A percentile compares a stretch with the other conserved stretches of the same genome.
These are phyloP conservation scores for Tichodroma muraria DNA, from an alignment of 2,113 vertebrate species.

Conservation along the genomic window DNA sequence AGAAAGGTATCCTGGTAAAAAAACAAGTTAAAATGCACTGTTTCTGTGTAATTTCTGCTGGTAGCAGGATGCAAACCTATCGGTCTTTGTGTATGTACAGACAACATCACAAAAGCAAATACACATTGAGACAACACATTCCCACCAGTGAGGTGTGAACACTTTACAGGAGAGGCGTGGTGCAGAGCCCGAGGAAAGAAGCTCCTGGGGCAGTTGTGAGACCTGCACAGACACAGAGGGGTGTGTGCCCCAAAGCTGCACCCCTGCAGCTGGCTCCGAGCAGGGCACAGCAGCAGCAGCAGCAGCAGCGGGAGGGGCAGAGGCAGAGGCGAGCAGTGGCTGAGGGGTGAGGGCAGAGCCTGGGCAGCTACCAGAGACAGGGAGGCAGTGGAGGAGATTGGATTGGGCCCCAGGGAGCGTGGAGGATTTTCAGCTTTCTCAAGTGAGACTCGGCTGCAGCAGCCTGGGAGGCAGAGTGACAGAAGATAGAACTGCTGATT, in stretches of 20 bases:
- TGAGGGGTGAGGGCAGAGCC: not conserved
- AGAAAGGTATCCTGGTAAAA: not conserved
- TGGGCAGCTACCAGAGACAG: not conserved
- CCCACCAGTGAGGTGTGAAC: not conserved
- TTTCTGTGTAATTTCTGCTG: not conserved
- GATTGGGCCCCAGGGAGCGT: not conserved
- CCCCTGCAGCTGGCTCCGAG: not conserved
- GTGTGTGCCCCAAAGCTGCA: not conserved
- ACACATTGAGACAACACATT: not conserved
- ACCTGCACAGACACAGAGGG: accelerated
- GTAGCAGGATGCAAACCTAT: not conserved
- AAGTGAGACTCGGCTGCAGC: not conserved
- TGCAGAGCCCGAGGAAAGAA: not conserved
- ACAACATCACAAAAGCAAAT: not conserved
- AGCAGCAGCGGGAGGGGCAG: not conserved
- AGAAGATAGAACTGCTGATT: not conserved
- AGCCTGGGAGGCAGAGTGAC: conserved; percentile 14
- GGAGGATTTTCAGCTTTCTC: not conserved
- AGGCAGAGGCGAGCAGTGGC: not conserved
- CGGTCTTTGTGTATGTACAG: not conserved
- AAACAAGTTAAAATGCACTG: not conserved
- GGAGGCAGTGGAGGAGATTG: not conserved
- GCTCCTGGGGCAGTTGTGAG: not conserved
- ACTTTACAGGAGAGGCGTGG: not conserved
- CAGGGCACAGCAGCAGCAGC: not conserved